A percentile compares a stretch with the other conserved stretches of the same genome.
These are phyloP conservation scores for Entomobrya multifasciata DNA, from an alignment of 2,888 invertebrate genomes.

Conservation along the genomic window DNA sequence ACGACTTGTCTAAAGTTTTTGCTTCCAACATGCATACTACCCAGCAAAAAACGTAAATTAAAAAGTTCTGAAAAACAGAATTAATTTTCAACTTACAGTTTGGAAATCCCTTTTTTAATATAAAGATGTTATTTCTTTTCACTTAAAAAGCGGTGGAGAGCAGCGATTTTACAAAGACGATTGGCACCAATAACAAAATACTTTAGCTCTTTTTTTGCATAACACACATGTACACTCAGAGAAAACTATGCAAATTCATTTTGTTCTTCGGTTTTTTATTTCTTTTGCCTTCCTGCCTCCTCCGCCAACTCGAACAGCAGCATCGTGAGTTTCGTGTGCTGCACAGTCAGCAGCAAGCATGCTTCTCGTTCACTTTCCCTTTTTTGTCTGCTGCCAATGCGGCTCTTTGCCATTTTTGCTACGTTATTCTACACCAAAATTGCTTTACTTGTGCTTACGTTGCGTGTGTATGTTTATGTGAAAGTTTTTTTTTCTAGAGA, in stretches of 20 bases:
- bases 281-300: neutral
- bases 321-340: neutral
- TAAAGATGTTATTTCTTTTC: neutral
- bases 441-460: too few relatives aligned
- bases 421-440: too few relatives aligned
- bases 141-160: too few relatives aligned
- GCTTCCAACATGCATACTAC: too few relatives aligned
- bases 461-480: neutral
- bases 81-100: constrained; percentile 14
- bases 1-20: too few relatives aligned
- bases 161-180: neutral
- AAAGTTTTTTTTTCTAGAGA: neutral
- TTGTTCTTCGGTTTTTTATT: constrained; percentile 3
- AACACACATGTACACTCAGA: neutral
- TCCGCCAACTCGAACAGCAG: neutral
- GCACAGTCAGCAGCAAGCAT: constrained; percentile 24
- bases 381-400: neutral
- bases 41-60: too few relatives aligned
- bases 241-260: constrained; percentile 30
- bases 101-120: neutral
- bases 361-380: constrained; percentile 37
- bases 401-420: too few relatives aligned
- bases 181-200: neutral
- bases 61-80: neutral
- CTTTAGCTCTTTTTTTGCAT: neutral